Conservation (phyloP, 2,888 invertebrate species). For the Ophion ellenae region DNA sequence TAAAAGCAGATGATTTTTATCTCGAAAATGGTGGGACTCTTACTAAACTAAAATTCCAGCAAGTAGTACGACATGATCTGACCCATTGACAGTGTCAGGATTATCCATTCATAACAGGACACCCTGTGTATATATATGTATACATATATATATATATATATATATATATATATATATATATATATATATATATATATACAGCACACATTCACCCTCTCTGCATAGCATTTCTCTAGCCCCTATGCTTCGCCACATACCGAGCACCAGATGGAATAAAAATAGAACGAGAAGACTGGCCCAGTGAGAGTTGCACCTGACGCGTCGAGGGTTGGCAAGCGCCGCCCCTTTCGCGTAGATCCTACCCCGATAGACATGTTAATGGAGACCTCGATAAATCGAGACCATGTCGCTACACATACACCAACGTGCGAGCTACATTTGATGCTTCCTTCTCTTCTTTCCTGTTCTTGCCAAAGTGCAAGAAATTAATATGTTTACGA, state of each 20-base stretch:
- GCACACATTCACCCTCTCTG: background rate
- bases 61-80: background rate
- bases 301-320: conserved; percentile 77
- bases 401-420: conserved; percentile 51
- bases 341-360: conserved; percentile 73
- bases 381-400: conserved; percentile 72
- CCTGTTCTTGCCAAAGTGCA: background rate
- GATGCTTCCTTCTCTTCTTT: background rate
- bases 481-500: conserved; percentile 7
- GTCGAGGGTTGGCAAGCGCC: conserved; percentile 67
- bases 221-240: conserved; percentile 42
- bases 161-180: too few species aligned
- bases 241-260: conserved; percentile 30
- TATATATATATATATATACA: too few species aligned
- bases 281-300: conserved; percentile 48
- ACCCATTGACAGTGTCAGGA: too few species aligned
- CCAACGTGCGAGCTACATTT: background rate
- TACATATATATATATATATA: too few species aligned
- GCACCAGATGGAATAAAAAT: conserved; percentile 25
- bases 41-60: background rate
- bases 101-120: too few species aligned
- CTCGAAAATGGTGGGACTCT: background rate
- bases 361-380: conserved; percentile 75
- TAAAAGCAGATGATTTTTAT: too few species aligned
- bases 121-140: too few species aligned